A percentile compares a stretch with the other conserved stretches of the same genome.
Evolutionary conservation across 2,888 invertebrate species (phyloP).

Genomic region (Copidosoma aretas): DNA sequence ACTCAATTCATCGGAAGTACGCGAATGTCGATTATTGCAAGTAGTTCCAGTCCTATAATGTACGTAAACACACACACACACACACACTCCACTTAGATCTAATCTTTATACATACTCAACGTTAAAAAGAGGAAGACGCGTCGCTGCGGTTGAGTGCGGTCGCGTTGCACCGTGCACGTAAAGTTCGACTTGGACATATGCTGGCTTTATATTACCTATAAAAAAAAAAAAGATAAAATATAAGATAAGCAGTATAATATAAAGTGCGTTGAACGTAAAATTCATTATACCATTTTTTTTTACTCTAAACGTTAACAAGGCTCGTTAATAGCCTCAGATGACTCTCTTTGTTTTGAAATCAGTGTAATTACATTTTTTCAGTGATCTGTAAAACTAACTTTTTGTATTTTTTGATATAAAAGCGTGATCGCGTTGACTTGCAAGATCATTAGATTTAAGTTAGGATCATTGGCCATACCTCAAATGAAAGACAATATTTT

Average conservation of each 20-base stretch:
- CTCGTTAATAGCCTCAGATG: neutral
- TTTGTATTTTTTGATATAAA: neutral
- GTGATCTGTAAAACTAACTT: neutral
- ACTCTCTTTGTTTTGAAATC: neutral
- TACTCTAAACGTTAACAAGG: neutral
- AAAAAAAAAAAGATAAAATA: constrained; percentile 6
- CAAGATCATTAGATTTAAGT: no score
- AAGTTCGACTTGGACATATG: constrained; percentile 1
- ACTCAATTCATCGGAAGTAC: neutral
- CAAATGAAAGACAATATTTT: no score
- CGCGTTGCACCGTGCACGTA: constrained; percentile 9
- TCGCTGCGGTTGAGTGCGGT: neutral
- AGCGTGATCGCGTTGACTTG: neutral
- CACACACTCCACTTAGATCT: constrained; percentile 13
- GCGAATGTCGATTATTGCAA: constrained; percentile 6
- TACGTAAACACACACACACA: neutral
- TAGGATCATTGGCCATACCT: no score
- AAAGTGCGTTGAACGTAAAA: neutral
- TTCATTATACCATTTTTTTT: neutral
- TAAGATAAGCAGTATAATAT: constrained; percentile 18
- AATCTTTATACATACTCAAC: constrained; percentile 31
- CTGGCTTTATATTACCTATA: neutral
- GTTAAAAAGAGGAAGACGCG: constrained; percentile 9
- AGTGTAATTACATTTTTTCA: neutral
- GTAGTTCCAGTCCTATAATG: constrained; percentile 26